Base-by-base conservation (phyloP, 2,888 invertebrate genomes). In the Oscheius sp. region DNA sequence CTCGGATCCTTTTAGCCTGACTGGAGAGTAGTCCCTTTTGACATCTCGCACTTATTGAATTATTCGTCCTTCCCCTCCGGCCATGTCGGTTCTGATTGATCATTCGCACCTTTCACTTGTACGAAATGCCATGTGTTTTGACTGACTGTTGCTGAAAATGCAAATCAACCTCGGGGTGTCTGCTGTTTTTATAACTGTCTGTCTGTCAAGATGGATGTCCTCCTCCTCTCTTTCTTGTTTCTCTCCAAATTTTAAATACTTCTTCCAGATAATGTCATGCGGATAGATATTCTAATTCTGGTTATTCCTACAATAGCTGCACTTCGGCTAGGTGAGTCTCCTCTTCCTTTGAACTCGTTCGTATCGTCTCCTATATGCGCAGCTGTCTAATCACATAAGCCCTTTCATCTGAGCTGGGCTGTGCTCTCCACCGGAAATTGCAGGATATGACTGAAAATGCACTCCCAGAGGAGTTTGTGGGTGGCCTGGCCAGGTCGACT, bases 371-470 rank as follows among this genome's bases (percentile, higher is more conserved):
- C 46, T 49, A n/a, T 18, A 52, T 29, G 25, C 52, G 35, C 52
- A 66, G 66, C 66, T 66, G 66, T 66, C 66, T 66, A 66, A 66
- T 66, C 66, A 66, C 66, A 66, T 66, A 66, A 66, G 66, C 61
- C 45, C 18, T 25, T 58, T 61, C 61, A 61, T 61, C 45, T 61
- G 61, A 61, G 61, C 16, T 27, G 43, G 12, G 43, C 16, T 21
- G 23, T 7, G 61, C 35, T n/a, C n/a, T 43, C 43, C 66, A 52
- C 66, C 66, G 66, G 66, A 66, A 66, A 66, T 66, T 61, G 61
- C 61, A 23, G 61, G 35, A 61, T 61, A 61, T 61, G 43, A 61
- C 61, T 61, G 61, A 61, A 61, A 61, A 61, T 61, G 41, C 45
- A 16, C 45, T 61, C 61, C 61, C 61, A n/a, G 23, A 25, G 43